Base-by-base conservation (phyloP, 2,113 vertebrate genomes). In the Hystrix cristata region DNA sequence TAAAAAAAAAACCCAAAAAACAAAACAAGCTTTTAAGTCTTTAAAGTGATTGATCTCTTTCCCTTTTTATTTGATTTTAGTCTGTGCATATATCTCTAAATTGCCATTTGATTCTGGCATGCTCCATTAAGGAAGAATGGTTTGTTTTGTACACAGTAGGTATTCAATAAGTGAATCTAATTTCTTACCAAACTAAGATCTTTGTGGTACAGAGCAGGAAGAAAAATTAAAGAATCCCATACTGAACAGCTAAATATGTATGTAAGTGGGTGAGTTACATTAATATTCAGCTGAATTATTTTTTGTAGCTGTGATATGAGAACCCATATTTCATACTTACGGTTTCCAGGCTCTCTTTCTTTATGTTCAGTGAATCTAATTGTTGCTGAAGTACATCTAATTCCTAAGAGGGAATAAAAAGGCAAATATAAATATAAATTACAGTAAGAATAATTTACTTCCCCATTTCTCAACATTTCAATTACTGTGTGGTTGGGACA, bases 311-410 rank as follows among this genome's bases (percentile, higher is more conserved):
- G 53, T 74, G 48, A 67, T 48, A 86, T 57, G 19, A 85, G 12
- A 91, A 79, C n/a, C 14, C 48, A 8, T 72, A 74, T 43, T 83
- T 93, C 74, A 98, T 97, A 99, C 98, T 95, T 98, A 99, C 99
- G 82, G 97, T 87, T 98, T 99, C 99, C 67, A 99, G 94, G 93
- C 95, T 92, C 65, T 99, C 98, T 97, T 99, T 99, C 94, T 99
- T 99, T 38, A 98, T 97, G 95, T 98, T 98, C 48, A 99, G 53
- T 64, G 97, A 91, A 67, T 99, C 99, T 72, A 99, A 62, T 34
- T 99, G 99, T 81, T 99, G 99, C 67, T 99, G 99, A 64, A 98
- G 99, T 97, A 97, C 90, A 97, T 99, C 93, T 95, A 99, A 71
- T 89, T 99, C 98, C 99, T 99, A 97, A 92, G 89, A 53, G 59